Base-by-base conservation (phyloP, 1,140 invertebrate species). In the Meloidogyne floridensis region DNA sequence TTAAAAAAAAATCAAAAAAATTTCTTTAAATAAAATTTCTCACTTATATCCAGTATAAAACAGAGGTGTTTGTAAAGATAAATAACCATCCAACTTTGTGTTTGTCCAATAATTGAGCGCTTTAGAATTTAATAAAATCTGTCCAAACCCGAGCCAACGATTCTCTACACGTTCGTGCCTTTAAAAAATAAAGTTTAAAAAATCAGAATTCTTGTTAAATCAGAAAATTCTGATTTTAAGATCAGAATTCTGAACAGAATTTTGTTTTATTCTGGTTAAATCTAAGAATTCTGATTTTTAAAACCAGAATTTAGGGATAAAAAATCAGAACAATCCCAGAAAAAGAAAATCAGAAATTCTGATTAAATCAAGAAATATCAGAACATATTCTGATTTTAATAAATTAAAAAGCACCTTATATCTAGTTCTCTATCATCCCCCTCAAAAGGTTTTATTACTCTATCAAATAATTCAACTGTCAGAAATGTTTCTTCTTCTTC, bases 31-130 rank as follows among this genome's bases (percentile, higher is more conserved):
- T 47, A 47, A 47, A 47, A 47, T 32, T 1, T 32, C 32, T 32
- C 32, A 83, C 80, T 75, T 86, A 53, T 87, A 87, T 1, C 75
- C 86, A n/a, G 83, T 82, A 42, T 80, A 81, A 59, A 86, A 86
- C 1, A 82, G 47, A 7, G 85, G 85, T 20, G 54, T 47, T 51
- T 80, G 65, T 42, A 87, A 51, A 9, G 72, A 69, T 56, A 87
- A 43, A 20, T 75, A 71, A 9, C 85, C 85, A 75, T 86, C 85
- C 42, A 85, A 65, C 75, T 86, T 86, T n/a, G 15, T 18, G n/a
- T 65, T 65, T 65, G 0, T 65, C 59, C 59, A 65, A 65, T 65
- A 65, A 47, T 75, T 83, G 10, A 86, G 13, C 0, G 86, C 53
- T 20, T 73, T 77, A 42, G 75, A 80, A 10, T 81, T 84, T 72